Base-by-base conservation (phyloP, 2,888 invertebrate genomes). In the Cacoxenus indagator region DNA sequence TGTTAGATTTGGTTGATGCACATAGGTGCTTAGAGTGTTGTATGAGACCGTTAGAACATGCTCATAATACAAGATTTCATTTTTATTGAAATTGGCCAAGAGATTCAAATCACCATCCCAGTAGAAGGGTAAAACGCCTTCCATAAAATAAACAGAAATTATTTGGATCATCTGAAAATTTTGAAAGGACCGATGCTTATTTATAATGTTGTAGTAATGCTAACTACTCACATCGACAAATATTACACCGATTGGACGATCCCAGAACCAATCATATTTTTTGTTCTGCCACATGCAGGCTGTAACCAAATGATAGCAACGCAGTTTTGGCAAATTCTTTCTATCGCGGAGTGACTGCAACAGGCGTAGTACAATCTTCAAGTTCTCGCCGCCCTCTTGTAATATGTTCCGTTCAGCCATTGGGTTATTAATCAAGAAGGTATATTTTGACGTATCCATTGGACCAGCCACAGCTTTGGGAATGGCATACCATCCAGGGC, bases 101-200 rank as follows among this genome's bases (percentile, higher is more conserved):
- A 78, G 65, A 67, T 82, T 79, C 46, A 70, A 43, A 6, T 48
- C 1, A 0, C 51, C 9, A 24, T 72, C 31, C 81, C 82, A 82
- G 29, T 62, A 70, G 45, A 67, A 72, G 3, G 71, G 57, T 9
- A 82, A 29, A 26, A 65, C 66, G 6, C 61, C 43, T 0, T 70
- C 43, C 1, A 51, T 5, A 27, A 81, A 72, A 4, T 69, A 72
- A 6, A 62, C 24, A 11, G 69, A 51, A 0, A 81, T 43, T 17
- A 69, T 70, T 2, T 64, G 65, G 6, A 82, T 64, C 70, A 82
- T 72, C 82, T 82, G 31, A 70, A 69, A 22, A 8, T 19, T 31
- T 6, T 2, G 2, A 43, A 31, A 37, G 27, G n/a, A 37, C 37
- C n/a, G 6, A 51, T 19, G 19, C 61, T 11, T 22, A 11, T 22